phyloP scores from a whole-genome alignment of 2,113 vertebrate genomes.

The Sapayoa aenigma region DNA sequence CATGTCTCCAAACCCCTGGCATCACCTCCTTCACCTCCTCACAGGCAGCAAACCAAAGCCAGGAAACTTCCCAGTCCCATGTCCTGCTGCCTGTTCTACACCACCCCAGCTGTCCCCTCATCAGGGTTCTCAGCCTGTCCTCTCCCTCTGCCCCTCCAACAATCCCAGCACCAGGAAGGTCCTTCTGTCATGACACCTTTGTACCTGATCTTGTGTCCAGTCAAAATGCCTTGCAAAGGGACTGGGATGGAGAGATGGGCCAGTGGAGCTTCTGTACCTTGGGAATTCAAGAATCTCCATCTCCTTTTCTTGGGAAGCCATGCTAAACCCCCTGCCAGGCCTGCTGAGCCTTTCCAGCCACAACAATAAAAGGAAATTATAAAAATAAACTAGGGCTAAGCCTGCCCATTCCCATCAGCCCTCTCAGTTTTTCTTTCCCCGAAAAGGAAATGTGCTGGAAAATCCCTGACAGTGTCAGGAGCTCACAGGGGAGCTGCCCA shows the following conservation, averaged over 20 bases:
- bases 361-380: constrained; percentile 39
- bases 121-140: background rate
- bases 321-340: background rate
- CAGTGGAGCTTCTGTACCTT: background rate
- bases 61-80: accelerated
- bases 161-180: accelerated
- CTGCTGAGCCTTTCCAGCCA: background rate
- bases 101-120: background rate
- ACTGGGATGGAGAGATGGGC: background rate
- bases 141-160: background rate
- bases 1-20: background rate
- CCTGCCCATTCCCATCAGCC: background rate
- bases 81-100: background rate
- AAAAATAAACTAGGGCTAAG: constrained; percentile 28
- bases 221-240: background rate
- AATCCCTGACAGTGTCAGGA: background rate
- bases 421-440: background rate
- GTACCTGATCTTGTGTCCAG: background rate
- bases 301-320: background rate
- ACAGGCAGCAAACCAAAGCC: background rate
- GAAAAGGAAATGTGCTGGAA: background rate
- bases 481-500: background rate
- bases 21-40: background rate
- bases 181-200: accelerated
- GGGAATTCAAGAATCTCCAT: background rate